These are phyloP conservation scores for Columba guinea DNA, from an alignment of 2,797 vertebrate species.

Conservation along the genomic window DNA sequence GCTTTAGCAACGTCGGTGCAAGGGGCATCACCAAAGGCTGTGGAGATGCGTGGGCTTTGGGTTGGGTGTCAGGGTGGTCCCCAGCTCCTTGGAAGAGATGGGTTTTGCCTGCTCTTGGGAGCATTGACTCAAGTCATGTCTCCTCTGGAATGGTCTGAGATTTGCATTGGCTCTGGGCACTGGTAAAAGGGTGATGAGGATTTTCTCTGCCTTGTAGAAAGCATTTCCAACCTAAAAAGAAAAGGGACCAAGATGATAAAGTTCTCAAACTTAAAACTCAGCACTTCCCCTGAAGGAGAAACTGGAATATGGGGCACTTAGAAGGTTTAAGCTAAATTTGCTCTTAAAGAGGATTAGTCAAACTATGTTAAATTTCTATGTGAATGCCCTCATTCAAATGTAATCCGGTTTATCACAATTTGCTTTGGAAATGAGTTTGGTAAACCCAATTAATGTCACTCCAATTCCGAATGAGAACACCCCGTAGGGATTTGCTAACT, in stretches of 20 bases:
- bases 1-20: rapidly evolving
- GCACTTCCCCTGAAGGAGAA: neutral
- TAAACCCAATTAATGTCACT: conserved; percentile 27
- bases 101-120: neutral
- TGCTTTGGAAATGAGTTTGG: conserved; percentile 35
- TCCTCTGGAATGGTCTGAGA: neutral
- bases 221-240: neutral
- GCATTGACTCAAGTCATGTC: neutral
- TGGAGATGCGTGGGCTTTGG: neutral
- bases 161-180: rapidly evolving
- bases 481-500: neutral
- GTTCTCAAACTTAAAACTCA: neutral
- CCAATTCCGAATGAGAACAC: neutral
- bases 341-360: conserved; percentile 24
- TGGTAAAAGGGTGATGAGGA: neutral
- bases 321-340: conserved; percentile 14
- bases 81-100: too few relatives aligned
- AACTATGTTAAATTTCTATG: neutral
- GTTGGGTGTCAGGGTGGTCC: neutral
- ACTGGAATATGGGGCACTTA: neutral
- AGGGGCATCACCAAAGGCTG: neutral
- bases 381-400: neutral
- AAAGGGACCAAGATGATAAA: neutral
- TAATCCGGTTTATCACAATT: neutral
- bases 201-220: neutral